Evolutionary conservation across 2,888 invertebrate species (phyloP), one percentile per base, ranked within the genome.

Genomic region (Aleiodes alternator): DNA sequence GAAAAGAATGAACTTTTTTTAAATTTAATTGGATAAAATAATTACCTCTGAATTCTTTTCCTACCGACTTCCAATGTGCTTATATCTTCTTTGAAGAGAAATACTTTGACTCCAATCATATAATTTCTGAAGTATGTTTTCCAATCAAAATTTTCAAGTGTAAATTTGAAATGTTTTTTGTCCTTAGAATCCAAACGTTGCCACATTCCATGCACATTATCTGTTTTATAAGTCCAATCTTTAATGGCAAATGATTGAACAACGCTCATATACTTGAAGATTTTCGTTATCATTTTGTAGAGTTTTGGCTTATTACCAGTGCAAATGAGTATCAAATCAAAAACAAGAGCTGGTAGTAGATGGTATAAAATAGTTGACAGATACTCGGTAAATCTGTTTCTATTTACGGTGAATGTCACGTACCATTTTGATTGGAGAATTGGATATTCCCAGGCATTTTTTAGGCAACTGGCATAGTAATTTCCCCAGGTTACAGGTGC

Each of bases 401-500:
- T 14, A 3, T 14, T 92, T 76, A 93, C 87, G 0, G 91, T 92
- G 72, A 95, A 88, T 23, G 92, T 91, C 74, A 92, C 89, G 81
- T 92, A 92, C 93, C 93, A 94, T 0, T 93, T 88, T 7, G 92
- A 90, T 50, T 90, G 91, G 0, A 90, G 90, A 43, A 92, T 87
- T 0, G 93, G 93, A 76, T 91, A 91, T 0, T 89, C 81, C 12
- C 90, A 82, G 0, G 93, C 92, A 75, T 92, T 90, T 8, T 88
- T 87, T 81, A 92, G 79, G 78, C 92, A 92, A 4, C 91, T 86
- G 0, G 87, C 76, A 82, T 90, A 87, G 82, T 95, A 95, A 61
- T 94, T 92, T 0, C 91, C 92, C 98, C 98, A 98, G 0, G 93
- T 94, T 56, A 98, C 90, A 0, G 94, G 93, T 85, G 97, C 96